A percentile compares a stretch with the other conserved stretches of the same genome.
phyloP scores from a whole-genome alignment of 2,888 invertebrate species.

The Iselma pallidipennis region DNA sequence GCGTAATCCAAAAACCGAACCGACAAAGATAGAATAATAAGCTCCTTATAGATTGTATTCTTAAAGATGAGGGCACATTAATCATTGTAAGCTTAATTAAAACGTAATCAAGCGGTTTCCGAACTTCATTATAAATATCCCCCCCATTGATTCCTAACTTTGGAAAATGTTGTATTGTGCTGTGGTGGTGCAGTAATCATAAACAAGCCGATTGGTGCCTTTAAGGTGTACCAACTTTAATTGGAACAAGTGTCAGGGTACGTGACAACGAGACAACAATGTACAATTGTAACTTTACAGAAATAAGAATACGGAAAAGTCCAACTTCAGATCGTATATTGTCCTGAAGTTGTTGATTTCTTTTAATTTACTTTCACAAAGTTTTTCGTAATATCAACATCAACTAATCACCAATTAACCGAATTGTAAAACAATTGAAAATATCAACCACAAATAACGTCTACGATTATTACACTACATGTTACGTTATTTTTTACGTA shows the following conservation, averaged over 20 bases:
- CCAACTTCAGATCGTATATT: background rate
- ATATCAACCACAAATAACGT: background rate
- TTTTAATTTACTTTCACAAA: background rate
- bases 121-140: constrained; percentile 25
- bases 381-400: background rate
- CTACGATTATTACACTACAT: background rate
- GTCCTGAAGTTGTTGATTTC: background rate
- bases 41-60: constrained; percentile 19
- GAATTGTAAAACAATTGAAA: background rate
- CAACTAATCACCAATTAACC: background rate
- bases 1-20: too few species aligned
- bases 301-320: background rate
- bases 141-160: constrained; percentile 5
- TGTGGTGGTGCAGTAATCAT: background rate
- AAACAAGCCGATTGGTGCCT: background rate
- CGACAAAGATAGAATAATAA: background rate
- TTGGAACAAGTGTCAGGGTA: background rate
- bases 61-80: constrained; percentile 27
- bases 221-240: background rate
- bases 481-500: too few species aligned
- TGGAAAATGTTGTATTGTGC: background rate
- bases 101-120: constrained; percentile 33
- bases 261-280: background rate
- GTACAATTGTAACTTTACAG: background rate
- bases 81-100: constrained; percentile 33